Percentiles rank a stretch among this genome's conserved stretches.
Conservation (phyloP, 2,888 invertebrate species). For the Agriopis aurantiaria region DNA sequence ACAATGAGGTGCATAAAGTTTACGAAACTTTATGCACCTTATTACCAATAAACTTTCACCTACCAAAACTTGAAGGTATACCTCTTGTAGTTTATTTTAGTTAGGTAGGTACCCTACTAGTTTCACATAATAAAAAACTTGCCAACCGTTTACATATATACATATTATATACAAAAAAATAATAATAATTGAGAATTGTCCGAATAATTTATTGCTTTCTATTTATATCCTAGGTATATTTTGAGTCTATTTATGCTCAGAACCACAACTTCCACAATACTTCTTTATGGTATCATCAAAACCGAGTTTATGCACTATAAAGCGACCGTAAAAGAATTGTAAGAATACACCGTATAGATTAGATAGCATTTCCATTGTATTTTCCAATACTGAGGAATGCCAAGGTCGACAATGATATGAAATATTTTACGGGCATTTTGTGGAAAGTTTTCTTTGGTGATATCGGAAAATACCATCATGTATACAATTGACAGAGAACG, state of each 20-base stretch:
- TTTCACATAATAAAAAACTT: too few relatives aligned
- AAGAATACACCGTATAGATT: slow-evolving; percentile 16
- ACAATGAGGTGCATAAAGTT: too few relatives aligned
- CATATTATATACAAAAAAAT: too few relatives aligned
- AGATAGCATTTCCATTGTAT: slow-evolving; percentile 28
- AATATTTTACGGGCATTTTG: slow-evolving; percentile 26
- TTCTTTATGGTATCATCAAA: slow-evolving; percentile 20
- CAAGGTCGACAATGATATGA: slow-evolving; percentile 28
- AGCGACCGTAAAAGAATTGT: slow-evolving; percentile 21
- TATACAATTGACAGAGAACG: too few relatives aligned
- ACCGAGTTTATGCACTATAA: slow-evolving; percentile 11
- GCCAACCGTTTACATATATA: too few relatives aligned
- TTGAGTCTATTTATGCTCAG: slow-evolving; percentile 4
- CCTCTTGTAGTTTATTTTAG: too few relatives aligned
- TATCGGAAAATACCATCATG: slow-evolving; percentile 3
- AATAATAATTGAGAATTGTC: too few relatives aligned
- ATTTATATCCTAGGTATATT: slow-evolving; percentile 11
- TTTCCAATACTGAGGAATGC: slow-evolving; percentile 20
- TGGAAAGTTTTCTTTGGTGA: slow-evolving; percentile 21
- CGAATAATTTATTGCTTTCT: slow-evolving; percentile 16
- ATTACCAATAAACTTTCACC: too few relatives aligned
- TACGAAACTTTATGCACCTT: too few relatives aligned
- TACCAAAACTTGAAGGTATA: too few relatives aligned
- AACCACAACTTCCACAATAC: slow-evolving; percentile 6
- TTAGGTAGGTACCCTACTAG: too few relatives aligned